Evolutionary conservation across 2,888 invertebrate species (phyloP).

Genomic region (Nomada hirtipes): DNA sequence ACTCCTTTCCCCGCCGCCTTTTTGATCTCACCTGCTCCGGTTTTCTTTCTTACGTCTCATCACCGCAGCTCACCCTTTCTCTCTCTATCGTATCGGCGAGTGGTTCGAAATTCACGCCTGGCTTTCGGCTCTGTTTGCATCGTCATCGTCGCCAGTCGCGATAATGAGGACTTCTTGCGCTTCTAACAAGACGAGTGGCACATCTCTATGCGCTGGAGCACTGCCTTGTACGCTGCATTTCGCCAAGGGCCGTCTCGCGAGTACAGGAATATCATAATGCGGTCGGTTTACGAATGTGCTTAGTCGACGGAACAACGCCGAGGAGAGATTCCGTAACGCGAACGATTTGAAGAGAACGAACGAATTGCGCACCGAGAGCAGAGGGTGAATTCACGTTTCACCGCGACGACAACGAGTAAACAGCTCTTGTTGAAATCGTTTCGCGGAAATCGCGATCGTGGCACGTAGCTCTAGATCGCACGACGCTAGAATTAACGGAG

Average conservation of each 20-base stretch:
- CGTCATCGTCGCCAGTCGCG: conserved; percentile 74
- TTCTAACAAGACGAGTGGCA: conserved; percentile 76
- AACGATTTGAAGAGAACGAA: conserved; percentile 46
- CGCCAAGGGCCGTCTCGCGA: conserved; percentile 7
- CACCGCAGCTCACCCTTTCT: not conserved
- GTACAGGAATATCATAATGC: conserved; percentile 67
- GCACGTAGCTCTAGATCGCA: conserved; percentile 31
- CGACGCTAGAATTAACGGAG: conserved; percentile 39
- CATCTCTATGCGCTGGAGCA: conserved; percentile 50
- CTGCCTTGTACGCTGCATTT: conserved; percentile 30
- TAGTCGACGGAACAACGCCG: conserved; percentile 56
- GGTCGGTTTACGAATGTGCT: conserved; percentile 65
- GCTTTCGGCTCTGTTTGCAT: conserved; percentile 57
- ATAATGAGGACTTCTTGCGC: conserved; percentile 76
- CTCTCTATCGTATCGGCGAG: not conserved
- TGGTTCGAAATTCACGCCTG: conserved; percentile 41
- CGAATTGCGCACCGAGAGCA: conserved; percentile 9
- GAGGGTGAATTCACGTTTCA: conserved; percentile 8
- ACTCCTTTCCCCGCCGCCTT: conserved; percentile 17
- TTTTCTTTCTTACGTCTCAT: conserved; percentile 50
- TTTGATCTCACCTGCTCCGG: conserved; percentile 31
- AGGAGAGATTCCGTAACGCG: conserved; percentile 43
- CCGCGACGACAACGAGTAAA: conserved; percentile 15
- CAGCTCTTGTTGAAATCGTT: conserved; percentile 42
- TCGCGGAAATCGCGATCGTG: conserved; percentile 37